Base-by-base conservation (phyloP, 1,140 invertebrate genomes). In the Pantala flavescens region DNA sequence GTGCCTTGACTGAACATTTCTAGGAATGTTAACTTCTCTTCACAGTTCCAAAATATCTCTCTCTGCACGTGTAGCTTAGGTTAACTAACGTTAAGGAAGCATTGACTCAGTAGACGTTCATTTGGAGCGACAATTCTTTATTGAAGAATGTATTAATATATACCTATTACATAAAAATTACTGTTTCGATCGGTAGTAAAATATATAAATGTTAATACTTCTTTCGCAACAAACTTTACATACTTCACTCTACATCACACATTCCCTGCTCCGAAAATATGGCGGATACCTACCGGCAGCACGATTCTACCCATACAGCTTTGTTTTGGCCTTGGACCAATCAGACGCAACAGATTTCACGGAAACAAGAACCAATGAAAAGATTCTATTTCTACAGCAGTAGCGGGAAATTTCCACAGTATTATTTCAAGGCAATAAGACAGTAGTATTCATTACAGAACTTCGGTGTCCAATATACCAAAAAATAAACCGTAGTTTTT, bases 1-100 rank as follows among this genome's bases (percentile, higher is more conserved):
- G 55, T 21, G n/a, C 55, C 19, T 36, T 74, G 74, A 36, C 12
- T 71, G 24, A 74, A 74, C 74, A 74, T 74, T 28, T 63, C 28
- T 63, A 63, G 49, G 2, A 5, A 36, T 36, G 28, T 36, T n/a
- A n/a, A n/a, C n/a, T n/a, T n/a, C n/a, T n/a, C 28, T 36, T 36
- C 9, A 36, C 28, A 9, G 9, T 36, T 5, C 28, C 28, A 36
- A 36, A 36, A 36, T 36, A 36, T 36, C 9, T 9, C 28, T 36
- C 28, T 9, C 28, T 9, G 9, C 28, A 36, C 28, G 28, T 36
- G 28, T 9, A 36, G 28, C 28, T 5, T 9, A 36, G 28, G 28
- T 36, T 36, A 2, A 36, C 28, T 36, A 36, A 9, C 9, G 28
- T 9, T n/a, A 63, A 63, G 49, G 14, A 63, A 63, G 49, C 49